phyloP scores from a whole-genome alignment of 2,888 invertebrate genomes.

The Cheiracanthium punctorium region DNA sequence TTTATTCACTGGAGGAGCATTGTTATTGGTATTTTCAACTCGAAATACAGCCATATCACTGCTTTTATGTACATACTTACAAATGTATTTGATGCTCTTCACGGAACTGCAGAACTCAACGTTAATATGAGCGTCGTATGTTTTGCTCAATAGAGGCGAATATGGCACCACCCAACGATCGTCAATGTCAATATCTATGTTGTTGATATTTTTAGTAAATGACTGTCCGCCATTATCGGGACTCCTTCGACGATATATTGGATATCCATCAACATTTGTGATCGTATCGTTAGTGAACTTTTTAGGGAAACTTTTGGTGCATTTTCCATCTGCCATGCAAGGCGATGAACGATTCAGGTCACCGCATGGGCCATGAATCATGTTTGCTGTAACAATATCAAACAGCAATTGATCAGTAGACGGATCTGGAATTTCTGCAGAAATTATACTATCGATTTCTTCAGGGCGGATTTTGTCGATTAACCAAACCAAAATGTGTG shows the following conservation, averaged over 20 bases:
- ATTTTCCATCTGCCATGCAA: too few relatives aligned
- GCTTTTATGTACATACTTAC: neutral
- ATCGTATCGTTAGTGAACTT: constrained; percentile 4
- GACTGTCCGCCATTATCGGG: constrained; percentile 26
- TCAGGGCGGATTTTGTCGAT: too few relatives aligned
- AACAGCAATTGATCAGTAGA: too few relatives aligned
- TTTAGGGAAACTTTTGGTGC: constrained; percentile 2
- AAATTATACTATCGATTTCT: too few relatives aligned
- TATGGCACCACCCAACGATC: neutral
- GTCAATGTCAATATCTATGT: neutral
- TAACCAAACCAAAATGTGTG: too few relatives aligned
- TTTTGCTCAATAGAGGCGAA: neutral
- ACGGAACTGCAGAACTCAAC: neutral
- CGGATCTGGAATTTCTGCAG: too few relatives aligned
- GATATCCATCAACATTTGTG: too few relatives aligned
- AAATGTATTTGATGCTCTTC: neutral
- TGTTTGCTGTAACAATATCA: too few relatives aligned
- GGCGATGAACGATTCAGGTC: too few relatives aligned
- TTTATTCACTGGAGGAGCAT: too few relatives aligned
- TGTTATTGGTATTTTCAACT: neutral
- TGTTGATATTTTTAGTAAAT: constrained; percentile 18
- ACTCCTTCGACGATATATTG: constrained; percentile 25
- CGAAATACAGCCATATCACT: neutral
- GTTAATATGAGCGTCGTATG: neutral
- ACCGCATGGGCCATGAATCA: too few relatives aligned